phyloP scores from a whole-genome alignment of 2,797 vertebrate species.

The Eulemur albifrons region DNA sequence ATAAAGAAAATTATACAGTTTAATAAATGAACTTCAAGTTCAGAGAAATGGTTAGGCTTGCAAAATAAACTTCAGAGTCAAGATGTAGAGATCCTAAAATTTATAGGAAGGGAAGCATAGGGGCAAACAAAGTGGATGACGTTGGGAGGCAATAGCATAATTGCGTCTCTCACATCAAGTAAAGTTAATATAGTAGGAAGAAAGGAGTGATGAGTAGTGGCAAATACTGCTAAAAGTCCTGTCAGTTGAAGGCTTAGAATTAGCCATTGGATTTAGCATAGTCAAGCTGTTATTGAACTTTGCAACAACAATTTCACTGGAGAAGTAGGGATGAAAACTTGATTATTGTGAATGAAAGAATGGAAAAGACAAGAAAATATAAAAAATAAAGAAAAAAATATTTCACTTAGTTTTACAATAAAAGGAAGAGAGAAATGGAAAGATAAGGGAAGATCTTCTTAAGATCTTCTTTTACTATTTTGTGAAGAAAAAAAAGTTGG shows the following conservation, averaged over 20 bases:
- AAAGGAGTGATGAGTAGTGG: not conserved
- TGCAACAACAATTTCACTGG: not conserved
- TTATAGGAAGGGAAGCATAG: not conserved
- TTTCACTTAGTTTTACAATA: not conserved
- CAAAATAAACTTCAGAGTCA: not conserved
- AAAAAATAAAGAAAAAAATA: not conserved
- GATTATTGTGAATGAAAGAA: not conserved
- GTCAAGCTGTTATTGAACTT: not conserved
- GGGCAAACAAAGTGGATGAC: not conserved
- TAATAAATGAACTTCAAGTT: not conserved
- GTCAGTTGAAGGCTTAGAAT: not conserved
- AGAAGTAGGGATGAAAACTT: not conserved
- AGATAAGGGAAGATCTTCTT: not conserved
- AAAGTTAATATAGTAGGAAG: not conserved
- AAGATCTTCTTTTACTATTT: not conserved
- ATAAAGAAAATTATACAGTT: not conserved
- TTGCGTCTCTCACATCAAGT: not conserved
- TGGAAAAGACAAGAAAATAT: not conserved
- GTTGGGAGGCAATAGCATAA: not conserved
- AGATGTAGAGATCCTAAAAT: not conserved
- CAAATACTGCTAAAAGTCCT: not conserved
- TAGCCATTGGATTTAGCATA: not conserved
- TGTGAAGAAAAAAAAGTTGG: not conserved
- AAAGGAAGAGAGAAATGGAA: not conserved
- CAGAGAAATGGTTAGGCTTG: not conserved